Percentiles rank a stretch among this genome's conserved stretches.
phyloP scores from a whole-genome alignment of 2,113 vertebrate genomes.

The Eulacestoma nigropectus region DNA sequence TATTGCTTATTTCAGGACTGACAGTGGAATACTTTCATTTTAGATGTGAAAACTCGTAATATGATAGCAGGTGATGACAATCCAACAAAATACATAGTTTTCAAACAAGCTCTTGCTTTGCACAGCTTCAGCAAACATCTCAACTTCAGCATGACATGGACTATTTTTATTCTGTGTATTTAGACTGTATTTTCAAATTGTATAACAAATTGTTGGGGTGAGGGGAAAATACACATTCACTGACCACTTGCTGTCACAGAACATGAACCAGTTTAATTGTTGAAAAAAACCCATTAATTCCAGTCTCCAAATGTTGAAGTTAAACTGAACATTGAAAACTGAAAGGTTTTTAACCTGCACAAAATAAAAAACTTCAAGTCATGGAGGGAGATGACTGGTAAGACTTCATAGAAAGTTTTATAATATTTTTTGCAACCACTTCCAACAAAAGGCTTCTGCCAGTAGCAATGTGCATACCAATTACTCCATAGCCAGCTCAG shows the following conservation, averaged over 20 bases:
- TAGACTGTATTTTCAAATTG: neutral
- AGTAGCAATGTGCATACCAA: neutral
- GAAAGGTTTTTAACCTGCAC: neutral
- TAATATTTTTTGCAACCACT: neutral
- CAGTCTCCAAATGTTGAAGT: accelerated
- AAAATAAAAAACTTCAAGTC: neutral
- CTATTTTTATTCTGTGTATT: neutral
- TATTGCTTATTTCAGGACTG: neutral
- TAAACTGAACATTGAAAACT: neutral
- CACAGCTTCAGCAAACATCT: neutral
- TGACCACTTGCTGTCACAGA: neutral
- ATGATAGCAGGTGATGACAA: neutral
- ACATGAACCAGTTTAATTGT: neutral
- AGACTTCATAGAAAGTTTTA: neutral
- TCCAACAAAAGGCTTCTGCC: neutral
- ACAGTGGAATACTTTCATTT: neutral
- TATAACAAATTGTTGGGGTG: neutral
- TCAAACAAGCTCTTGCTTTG: neutral
- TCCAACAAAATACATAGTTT: neutral
- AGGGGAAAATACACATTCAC: neutral
- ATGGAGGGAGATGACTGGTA: neutral
- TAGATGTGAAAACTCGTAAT: neutral
- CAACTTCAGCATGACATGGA: neutral
- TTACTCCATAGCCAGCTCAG: neutral
- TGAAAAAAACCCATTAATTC: neutral